These are phyloP conservation scores for Sebastes steindachneri DNA, from an alignment of 2,797 vertebrate species.

Conservation along the genomic window DNA sequence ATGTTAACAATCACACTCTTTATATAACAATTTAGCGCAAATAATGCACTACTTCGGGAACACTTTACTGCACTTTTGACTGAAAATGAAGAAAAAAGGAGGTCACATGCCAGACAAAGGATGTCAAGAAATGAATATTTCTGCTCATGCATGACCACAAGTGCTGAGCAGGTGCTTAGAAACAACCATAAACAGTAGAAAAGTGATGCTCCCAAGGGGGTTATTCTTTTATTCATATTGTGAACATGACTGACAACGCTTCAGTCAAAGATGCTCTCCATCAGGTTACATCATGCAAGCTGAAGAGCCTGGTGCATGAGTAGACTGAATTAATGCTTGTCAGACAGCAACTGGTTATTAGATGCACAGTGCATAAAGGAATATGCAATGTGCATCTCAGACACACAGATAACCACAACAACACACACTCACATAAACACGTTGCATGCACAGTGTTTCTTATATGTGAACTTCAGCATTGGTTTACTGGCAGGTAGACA, in stretches of 20 bases:
- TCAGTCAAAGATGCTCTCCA: constrained; percentile 1
- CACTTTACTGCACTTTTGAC: background rate
- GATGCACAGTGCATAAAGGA: background rate
- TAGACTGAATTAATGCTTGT: constrained; percentile 26
- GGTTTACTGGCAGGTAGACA: background rate
- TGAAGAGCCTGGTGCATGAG: constrained; percentile 21
- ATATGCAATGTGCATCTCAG: background rate
- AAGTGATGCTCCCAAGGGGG: background rate
- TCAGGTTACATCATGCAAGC: constrained; percentile 5
- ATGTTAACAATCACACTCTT: background rate
- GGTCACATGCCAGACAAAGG: background rate
- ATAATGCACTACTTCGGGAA: no score
- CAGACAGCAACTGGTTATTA: constrained; percentile 1
- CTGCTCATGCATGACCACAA: background rate
- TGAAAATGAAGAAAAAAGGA: background rate
- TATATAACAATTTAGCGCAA: background rate
- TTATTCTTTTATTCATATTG: background rate
- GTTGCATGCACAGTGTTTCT: background rate
- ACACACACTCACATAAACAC: background rate
- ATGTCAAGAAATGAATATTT: background rate
- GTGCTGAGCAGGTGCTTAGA: background rate
- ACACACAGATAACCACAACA: background rate
- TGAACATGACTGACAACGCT: background rate
- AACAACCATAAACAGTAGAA: background rate
- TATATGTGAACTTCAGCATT: background rate